Evolutionary conservation across 1,140 invertebrate genomes (phyloP).

Genomic region (Anoplolepis gracilipes): DNA sequence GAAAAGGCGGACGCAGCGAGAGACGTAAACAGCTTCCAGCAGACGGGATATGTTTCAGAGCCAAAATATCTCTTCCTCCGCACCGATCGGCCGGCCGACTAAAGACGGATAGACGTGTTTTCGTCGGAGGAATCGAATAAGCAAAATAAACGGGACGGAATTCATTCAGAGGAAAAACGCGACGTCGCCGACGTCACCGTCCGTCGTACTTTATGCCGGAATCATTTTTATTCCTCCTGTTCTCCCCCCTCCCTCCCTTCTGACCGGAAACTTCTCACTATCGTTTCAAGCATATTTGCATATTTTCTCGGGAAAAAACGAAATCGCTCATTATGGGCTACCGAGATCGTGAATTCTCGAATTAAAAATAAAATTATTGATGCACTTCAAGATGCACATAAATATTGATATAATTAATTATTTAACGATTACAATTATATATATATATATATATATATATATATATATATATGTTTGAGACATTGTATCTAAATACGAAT

Average conservation of each 20-base stretch:
- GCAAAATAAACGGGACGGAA: conserved; percentile 66
- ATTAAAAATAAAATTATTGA: background rate
- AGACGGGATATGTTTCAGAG: conserved; percentile 43
- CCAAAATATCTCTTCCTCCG: conserved; percentile 59
- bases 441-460: too few relatives aligned
- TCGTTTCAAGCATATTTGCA: background rate
- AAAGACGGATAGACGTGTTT: conserved; percentile 60
- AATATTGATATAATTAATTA: background rate
- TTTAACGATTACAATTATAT: too few relatives aligned
- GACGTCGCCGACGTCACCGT: conserved; percentile 52
- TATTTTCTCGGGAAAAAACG: conserved; percentile 12
- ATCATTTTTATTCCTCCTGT: conserved; percentile 39
- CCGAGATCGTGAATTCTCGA: background rate
- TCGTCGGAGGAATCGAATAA: conserved; percentile 59
- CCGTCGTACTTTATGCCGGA: conserved; percentile 35
- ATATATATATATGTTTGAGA: background rate
- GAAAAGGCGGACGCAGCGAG: conserved; percentile 5
- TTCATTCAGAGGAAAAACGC: conserved; percentile 49
- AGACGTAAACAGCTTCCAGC: conserved; percentile 51
- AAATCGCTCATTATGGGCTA: background rate
- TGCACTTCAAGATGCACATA: background rate
- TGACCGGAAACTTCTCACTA: conserved; percentile 9
- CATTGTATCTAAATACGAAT: background rate
- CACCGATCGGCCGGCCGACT: conserved; percentile 32
- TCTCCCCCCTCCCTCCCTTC: background rate